These are phyloP conservation scores for Maniola jurtina DNA, from an alignment of 1,140 invertebrate species.

Conservation along the genomic window DNA sequence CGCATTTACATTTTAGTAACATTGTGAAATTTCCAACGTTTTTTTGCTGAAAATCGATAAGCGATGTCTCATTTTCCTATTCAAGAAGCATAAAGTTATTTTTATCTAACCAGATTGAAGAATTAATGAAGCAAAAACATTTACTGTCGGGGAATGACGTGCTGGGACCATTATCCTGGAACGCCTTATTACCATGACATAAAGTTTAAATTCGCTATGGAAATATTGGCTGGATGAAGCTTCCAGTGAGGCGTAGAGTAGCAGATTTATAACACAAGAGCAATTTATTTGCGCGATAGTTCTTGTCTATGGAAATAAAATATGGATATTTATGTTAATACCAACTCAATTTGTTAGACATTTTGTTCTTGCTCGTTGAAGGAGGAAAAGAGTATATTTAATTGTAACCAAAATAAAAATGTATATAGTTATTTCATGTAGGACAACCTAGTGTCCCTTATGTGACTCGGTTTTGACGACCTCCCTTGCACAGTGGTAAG, in stretches of 20 bases:
- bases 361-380: no score
- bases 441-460: no score
- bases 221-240: constrained; percentile 17
- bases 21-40: neutral
- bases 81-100: constrained; percentile 35
- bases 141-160: constrained; percentile 14
- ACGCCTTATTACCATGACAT: constrained; percentile 17
- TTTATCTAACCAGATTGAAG: constrained; percentile 45
- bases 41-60: neutral
- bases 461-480: no score
- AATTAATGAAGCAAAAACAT: constrained; percentile 39
- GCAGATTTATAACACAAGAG: constrained; percentile 44
- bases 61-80: constrained; percentile 37
- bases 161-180: neutral
- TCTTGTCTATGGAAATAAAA: constrained; percentile 1
- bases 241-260: constrained; percentile 35
- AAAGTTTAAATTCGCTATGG: constrained; percentile 21
- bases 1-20: neutral
- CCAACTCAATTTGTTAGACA: no score
- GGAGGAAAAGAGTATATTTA: no score
- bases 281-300: constrained; percentile 26
- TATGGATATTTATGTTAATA: neutral
- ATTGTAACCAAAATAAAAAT: no score
- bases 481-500: no score
- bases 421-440: no score